These are phyloP conservation scores for Drosophila sordidula DNA, from an alignment of 2,888 invertebrate species.

Conservation along the genomic window DNA sequence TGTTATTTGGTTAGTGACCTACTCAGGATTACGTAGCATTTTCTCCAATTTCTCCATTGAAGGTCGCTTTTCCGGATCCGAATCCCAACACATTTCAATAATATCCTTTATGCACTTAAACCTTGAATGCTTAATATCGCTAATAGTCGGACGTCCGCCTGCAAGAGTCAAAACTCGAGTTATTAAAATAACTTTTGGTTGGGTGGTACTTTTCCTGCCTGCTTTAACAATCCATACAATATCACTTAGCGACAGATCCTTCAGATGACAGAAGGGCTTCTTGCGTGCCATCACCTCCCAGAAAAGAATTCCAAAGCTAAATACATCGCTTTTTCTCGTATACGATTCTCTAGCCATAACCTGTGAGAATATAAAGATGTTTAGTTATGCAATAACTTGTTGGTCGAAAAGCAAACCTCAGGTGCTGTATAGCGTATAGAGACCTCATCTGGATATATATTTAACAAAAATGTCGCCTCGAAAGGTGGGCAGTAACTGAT, in stretches of 20 bases:
- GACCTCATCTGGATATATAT: not conserved
- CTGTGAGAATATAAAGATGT: constrained; percentile 8
- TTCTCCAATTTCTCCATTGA: too few species aligned
- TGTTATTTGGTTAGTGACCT: too few species aligned
- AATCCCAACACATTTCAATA: constrained; percentile 1
- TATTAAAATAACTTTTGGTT: not conserved
- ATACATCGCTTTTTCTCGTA: not conserved
- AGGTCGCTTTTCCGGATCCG: not conserved
- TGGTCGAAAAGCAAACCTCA: too few species aligned
- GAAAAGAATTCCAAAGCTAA: constrained; percentile 10
- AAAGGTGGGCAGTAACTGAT: not conserved
- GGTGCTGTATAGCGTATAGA: constrained; percentile 7
- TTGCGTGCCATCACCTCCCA: constrained; percentile 12
- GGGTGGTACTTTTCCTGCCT: too few species aligned
- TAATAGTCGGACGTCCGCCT: constrained; percentile 5
- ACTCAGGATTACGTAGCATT: too few species aligned
- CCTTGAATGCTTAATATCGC: not conserved
- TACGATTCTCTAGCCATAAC: not conserved
- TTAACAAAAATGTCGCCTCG: not conserved
- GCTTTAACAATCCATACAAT: too few species aligned
- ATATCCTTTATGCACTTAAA: not conserved
- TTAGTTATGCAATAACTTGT: too few species aligned
- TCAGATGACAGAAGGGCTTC: not conserved
- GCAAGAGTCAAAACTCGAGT: not conserved
- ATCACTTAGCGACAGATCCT: too few species aligned